phyloP scores from a whole-genome alignment of 2,797 vertebrate species.

The Astyanax mexicanus region DNA sequence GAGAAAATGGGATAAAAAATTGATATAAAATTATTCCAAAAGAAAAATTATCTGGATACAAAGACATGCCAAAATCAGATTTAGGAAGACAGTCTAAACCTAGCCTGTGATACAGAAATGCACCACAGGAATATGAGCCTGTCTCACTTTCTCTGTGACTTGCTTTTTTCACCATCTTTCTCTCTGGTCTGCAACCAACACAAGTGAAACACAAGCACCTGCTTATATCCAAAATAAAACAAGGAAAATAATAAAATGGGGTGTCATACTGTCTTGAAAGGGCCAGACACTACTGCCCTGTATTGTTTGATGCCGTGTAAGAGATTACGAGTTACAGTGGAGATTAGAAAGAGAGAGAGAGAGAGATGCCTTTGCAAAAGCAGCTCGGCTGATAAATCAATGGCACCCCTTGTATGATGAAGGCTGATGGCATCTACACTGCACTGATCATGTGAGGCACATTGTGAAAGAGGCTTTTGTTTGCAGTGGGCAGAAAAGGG shows the following conservation, averaged over 20 bases:
- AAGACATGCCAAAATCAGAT: too few relatives aligned
- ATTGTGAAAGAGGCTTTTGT: slow-evolving; percentile 50
- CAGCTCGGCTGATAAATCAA: slow-evolving; percentile 2
- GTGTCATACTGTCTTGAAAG: not conserved
- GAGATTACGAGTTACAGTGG: not conserved
- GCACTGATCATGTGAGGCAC: slow-evolving; percentile 13
- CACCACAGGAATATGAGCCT: not conserved
- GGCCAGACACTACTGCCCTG: not conserved
- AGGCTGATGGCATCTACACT: slow-evolving; percentile 14
- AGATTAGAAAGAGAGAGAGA: slow-evolving; percentile 1
- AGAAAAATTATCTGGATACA: too few relatives aligned
- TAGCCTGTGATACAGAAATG: too few relatives aligned
- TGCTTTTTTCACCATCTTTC: not conserved
- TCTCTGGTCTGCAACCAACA: not conserved
- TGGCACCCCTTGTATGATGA: slow-evolving; percentile 16
- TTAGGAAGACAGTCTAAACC: too few relatives aligned
- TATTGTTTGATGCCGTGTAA: not conserved
- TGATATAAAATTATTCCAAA: too few relatives aligned
- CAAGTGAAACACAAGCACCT: not conserved
- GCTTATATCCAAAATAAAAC: not conserved
- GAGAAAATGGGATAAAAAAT: too few relatives aligned
- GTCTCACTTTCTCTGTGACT: not conserved
- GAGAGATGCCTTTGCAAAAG: not conserved
- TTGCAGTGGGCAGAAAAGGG: not conserved
- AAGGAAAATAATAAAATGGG: not conserved